Evolutionary conservation across 2,797 vertebrate species (phyloP).

Genomic region (Falco berigora): DNA sequence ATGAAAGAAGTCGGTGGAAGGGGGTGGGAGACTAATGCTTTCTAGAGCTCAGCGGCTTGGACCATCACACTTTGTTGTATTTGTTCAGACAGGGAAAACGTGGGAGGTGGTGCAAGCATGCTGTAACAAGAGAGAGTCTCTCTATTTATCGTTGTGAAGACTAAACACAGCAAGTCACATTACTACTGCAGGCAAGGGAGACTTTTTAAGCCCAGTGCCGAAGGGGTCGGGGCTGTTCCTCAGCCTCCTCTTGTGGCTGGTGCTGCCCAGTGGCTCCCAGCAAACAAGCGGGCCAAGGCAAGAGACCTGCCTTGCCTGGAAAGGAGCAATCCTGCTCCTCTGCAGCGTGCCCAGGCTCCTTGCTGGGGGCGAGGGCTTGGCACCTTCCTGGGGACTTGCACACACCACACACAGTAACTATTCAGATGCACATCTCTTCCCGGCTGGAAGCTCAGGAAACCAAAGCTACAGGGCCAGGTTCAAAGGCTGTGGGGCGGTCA

Average conservation of each 20-base stretch:
- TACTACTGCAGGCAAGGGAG: slow-evolving; percentile 5
- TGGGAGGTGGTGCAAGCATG: slow-evolving; percentile 42
- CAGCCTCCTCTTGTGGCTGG: not conserved
- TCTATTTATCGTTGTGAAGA: slow-evolving; percentile 37
- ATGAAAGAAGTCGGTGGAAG: slow-evolving; percentile 53
- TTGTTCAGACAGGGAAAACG: slow-evolving; percentile 52
- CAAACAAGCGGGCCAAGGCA: not conserved
- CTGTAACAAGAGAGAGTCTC: slow-evolving; percentile 37
- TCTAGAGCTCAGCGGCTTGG: slow-evolving; percentile 22
- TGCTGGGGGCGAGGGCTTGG: not conserved
- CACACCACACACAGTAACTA: not conserved
- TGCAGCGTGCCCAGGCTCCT: not conserved
- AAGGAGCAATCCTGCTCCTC: not conserved
- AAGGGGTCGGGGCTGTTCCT: not conserved
- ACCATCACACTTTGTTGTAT: slow-evolving; percentile 43
- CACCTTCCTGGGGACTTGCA: not conserved
- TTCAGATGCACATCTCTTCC: not conserved
- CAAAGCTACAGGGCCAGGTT: not conserved
- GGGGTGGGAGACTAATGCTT: slow-evolving; percentile 43
- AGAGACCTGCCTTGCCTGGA: not conserved
- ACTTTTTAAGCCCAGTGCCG: not conserved
- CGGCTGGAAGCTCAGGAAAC: not conserved
- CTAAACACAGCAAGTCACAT: slow-evolving; percentile 36
- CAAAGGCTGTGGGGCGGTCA: not conserved
- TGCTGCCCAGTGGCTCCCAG: not conserved